These are phyloP conservation scores for Antheraea mylitta DNA, from an alignment of 1,140 invertebrate species.

Conservation along the genomic window DNA sequence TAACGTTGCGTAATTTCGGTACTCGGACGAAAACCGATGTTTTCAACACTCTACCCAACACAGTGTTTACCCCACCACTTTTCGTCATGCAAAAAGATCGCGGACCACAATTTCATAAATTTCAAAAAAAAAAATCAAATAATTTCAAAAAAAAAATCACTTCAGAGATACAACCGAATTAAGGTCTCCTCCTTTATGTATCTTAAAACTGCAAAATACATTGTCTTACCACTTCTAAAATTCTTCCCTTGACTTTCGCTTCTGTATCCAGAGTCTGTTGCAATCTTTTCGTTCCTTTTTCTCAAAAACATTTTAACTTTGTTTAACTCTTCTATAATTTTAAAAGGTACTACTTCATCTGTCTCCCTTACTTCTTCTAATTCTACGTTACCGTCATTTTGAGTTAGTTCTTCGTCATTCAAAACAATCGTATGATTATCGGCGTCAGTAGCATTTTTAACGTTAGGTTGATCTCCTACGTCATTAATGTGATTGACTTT, in stretches of 20 bases:
- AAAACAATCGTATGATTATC: not conserved
- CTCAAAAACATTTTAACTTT: constrained; percentile 38
- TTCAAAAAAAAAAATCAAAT: no score
- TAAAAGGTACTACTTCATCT: constrained; percentile 38
- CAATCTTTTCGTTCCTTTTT: constrained; percentile 23
- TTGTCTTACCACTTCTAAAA: constrained; percentile 27
- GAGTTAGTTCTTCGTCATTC: not conserved
- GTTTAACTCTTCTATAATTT: constrained; percentile 47
- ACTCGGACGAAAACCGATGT: no score
- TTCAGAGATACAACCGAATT: no score
- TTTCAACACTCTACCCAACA: no score
- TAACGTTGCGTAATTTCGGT: no score
- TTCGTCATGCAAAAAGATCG: no score
- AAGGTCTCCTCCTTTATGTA: no score
- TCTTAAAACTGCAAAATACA: not conserved
- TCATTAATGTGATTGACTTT: not conserved
- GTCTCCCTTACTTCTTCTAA: constrained; percentile 11
- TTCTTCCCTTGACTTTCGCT: constrained; percentile 34
- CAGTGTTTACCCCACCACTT: no score
- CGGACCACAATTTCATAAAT: no score
- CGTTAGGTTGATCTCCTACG: not conserved
- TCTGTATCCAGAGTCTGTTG: constrained; percentile 34
- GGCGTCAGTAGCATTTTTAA: not conserved
- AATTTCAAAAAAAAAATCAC: no score
- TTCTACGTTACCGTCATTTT: not conserved